phyloP scores from a whole-genome alignment of 1,140 invertebrate genomes.

The Pseudomyrmex cubaensis region DNA sequence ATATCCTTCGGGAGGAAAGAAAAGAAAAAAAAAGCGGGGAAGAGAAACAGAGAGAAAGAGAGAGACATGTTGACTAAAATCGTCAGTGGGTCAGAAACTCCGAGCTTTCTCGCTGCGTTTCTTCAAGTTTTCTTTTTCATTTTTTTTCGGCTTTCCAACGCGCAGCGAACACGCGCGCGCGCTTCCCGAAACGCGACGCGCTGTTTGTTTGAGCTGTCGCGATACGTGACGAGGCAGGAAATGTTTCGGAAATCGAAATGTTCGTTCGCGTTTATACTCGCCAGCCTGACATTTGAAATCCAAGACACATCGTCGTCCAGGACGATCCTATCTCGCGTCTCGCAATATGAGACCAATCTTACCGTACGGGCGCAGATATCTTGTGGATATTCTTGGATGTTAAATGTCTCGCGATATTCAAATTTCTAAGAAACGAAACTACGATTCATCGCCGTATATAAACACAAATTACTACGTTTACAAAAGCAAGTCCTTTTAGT shows the following conservation, averaged over 20 bases:
- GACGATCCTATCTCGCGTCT: constrained; percentile 38
- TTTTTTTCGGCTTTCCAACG: constrained; percentile 49
- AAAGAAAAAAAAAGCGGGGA: no score
- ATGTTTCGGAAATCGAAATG: constrained; percentile 73
- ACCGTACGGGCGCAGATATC: constrained; percentile 1
- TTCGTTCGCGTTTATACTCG: constrained; percentile 73
- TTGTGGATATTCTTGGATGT: constrained; percentile 44
- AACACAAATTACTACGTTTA: not conserved
- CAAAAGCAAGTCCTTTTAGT: not conserved
- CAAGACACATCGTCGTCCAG: constrained; percentile 64
- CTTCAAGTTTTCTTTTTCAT: constrained; percentile 36
- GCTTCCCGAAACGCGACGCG: constrained; percentile 70
- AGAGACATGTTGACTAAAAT: constrained; percentile 22
- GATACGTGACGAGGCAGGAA: constrained; percentile 76
- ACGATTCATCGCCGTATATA: not conserved
- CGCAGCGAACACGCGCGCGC: constrained; percentile 2
- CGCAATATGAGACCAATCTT: not conserved
- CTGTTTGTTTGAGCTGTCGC: constrained; percentile 83
- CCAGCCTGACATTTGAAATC: constrained; percentile 74
- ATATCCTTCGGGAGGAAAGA: not conserved
- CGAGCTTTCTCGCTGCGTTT: not conserved
- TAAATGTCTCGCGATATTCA: not conserved
- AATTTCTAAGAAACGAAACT: not conserved
- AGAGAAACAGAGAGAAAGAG: not conserved
- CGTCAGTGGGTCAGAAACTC: constrained; percentile 26